Conservation (phyloP, 2,113 vertebrate genomes). For the Elachura formosa region DNA sequence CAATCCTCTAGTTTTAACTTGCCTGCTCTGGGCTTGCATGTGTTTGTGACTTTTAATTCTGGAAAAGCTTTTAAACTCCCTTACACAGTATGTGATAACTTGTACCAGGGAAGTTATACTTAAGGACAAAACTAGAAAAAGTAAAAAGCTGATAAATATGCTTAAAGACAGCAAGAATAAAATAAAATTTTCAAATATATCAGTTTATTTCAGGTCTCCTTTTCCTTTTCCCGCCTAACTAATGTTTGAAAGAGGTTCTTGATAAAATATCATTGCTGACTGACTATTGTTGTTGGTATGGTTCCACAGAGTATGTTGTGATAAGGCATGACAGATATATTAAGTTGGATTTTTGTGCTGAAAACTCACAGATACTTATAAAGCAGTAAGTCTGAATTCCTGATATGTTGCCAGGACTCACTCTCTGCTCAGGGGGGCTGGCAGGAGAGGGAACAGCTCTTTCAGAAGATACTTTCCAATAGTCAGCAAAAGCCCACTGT, state of each 20-base stretch:
- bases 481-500: neutral
- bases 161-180: neutral
- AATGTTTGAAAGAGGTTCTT: neutral
- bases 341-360: neutral
- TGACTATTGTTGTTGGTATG: neutral
- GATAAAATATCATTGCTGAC: neutral
- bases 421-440: neutral
- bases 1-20: neutral
- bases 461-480: neutral
- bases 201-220: neutral
- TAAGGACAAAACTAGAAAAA: neutral
- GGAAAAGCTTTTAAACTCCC: neutral
- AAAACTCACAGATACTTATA: neutral
- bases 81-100: neutral
- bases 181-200: neutral
- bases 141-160: neutral
- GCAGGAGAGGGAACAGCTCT: neutral
- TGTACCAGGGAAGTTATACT: neutral
- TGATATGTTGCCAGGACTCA: neutral
- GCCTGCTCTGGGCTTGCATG: neutral
- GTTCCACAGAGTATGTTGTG: neutral
- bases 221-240: neutral
- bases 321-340: neutral
- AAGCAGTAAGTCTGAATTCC: neutral
- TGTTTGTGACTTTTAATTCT: neutral